Base-by-base conservation (phyloP, 92 coral and sea anemone genomes). In the Porites lobata region DNA sequence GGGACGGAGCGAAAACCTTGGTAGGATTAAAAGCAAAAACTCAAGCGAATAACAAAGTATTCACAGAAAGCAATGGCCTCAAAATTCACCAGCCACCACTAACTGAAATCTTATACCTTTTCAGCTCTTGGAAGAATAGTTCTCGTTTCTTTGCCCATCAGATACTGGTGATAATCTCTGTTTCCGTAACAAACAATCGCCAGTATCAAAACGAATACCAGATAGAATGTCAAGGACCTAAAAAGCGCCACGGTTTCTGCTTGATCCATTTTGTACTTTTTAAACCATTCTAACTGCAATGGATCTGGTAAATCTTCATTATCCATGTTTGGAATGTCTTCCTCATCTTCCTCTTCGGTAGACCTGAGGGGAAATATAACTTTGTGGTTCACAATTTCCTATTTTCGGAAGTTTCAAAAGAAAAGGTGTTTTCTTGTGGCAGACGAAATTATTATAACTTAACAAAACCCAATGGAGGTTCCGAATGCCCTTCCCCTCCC, bases 161-260 rank as follows among this genome's bases (percentile, higher is more conserved):
- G 11, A 50, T 63, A 79, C 17, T 63, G 83, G 50, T 79, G 72
- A 12, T 43, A 65, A 47, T 79, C 83, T 57, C 61, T 65, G 43
- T 79, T 79, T 64, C 83, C 83, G 32, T 79, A 79, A 50, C 73
- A 79, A 19, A 79, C 83, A 6, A 79, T 43, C 47, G 71, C 83
- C 18, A 79, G 72, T 24, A 79, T 50, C 71, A 79, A 38, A 50
- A 79, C 32, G 20, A 79, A 79, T 3, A 54, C 19, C 13, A 79
- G 58, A 11, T 63, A 79, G 62, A 47, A 79, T 13, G 43, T 63
- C 21, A 79, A 20, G 4, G 72, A 63, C 72, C 51, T 38, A 12
- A 79, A 79, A 19, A 67, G 72, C 47, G 83, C 64, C 73, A 79
- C 65, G 9, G 73, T 50, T 57, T 79, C 63, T 19, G 59, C 47